Percentiles rank a stretch among this genome's conserved stretches.
phyloP scores from a whole-genome alignment of 2,113 vertebrate species.

The Elephantulus edwardii region DNA sequence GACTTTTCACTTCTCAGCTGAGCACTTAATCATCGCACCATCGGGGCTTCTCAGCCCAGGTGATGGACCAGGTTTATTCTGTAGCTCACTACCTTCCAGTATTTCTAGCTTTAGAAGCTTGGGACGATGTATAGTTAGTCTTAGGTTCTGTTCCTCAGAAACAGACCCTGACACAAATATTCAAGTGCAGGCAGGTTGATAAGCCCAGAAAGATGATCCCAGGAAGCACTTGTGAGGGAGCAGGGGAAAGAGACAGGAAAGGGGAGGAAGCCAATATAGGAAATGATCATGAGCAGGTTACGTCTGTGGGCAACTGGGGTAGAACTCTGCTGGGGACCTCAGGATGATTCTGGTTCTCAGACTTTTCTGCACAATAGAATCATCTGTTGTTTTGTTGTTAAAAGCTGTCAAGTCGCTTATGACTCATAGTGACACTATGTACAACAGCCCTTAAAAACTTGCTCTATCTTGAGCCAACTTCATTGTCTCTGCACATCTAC shows the following conservation, averaged over 20 bases:
- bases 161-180: not conserved
- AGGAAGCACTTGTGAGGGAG: not conserved
- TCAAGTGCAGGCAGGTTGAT: not conserved
- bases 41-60: not conserved
- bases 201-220: not conserved
- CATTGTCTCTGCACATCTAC: too few species aligned
- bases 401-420: too few species aligned
- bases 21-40: not conserved
- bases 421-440: too few species aligned
- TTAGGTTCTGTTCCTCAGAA: not conserved
- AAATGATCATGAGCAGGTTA: not conserved
- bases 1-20: not conserved
- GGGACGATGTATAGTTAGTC: not conserved
- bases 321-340: not conserved
- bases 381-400: too few species aligned
- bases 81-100: not conserved
- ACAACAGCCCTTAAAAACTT: too few species aligned
- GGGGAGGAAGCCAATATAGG: not conserved
- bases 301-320: not conserved
- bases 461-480: too few species aligned
- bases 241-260: not conserved
- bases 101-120: not conserved
- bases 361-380: not conserved
- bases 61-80: not conserved
- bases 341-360: not conserved